Base-by-base conservation (phyloP, 2,888 invertebrate species). In the Holacanthella duospinosa region DNA sequence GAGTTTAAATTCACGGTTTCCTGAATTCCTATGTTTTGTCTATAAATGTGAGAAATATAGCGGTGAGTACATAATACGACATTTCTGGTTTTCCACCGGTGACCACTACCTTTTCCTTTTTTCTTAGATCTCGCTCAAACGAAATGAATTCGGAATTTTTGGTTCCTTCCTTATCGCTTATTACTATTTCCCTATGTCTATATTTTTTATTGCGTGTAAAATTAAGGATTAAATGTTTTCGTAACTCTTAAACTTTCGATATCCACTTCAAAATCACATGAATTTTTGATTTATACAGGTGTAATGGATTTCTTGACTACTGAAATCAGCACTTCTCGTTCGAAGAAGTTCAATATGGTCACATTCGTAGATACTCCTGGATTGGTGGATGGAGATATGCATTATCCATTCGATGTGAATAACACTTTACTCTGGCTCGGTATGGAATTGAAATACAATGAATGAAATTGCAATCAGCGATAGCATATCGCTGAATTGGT, bases 321-420 rank as follows among this genome's bases (percentile, higher is more conserved):
- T 3, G 82, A 82, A 73, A 79, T 82, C 26, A 80, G 81, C 26
- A 80, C 82, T 3, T 82, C 82, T 1, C 80, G 81, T 69, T 79
- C 81, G 73, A 81, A 81, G 74, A 81, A 80, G 71, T 82, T 82
- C 74, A 78, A 78, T 68, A 75, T 82, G 64, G 80, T 82, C 44
- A 82, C 81, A 6, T 82, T 82, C 74, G 79, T 82, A 24, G 82
- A 82, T 73, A 81, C 82, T 1, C 82, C 82, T n/a, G 82, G 82
- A 2, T 75, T 82, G 24, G 82, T 82, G 6, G 82, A 82, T 76
- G 82, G 82, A 1, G 81, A 81, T 72, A 81, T 82, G 81, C 80
- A 81, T 71, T 82, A 82, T 74, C 82, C 82, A 1, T 82, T 81
- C 75, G 81, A 82, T 76, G 82, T 82, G 43, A 80, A 82, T 72